Conservation (phyloP, 2,113 vertebrate species). For the Ascaphus truei region DNA sequence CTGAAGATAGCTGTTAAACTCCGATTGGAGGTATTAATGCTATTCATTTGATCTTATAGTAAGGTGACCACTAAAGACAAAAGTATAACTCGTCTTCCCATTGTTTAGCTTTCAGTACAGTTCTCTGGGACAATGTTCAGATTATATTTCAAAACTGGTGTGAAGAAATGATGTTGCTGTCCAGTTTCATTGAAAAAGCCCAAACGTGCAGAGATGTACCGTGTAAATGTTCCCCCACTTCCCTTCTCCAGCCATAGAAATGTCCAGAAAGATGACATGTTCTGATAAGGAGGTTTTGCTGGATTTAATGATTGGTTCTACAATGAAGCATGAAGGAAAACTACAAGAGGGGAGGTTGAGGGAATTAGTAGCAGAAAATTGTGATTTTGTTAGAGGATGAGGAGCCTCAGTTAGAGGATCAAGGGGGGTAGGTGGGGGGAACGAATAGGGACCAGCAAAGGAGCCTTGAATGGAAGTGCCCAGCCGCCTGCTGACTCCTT, state of each 20-base stretch:
- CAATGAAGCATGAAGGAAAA: background rate
- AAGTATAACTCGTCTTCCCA: no score
- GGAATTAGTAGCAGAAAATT: conserved; percentile 12
- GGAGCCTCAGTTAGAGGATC: background rate
- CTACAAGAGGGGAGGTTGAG: conserved; percentile 18
- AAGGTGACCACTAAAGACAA: no score
- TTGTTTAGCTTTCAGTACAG: no score
- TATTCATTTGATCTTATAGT: no score
- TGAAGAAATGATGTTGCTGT: no score
- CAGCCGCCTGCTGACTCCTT: background rate
- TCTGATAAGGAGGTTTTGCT: background rate
- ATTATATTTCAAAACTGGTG: no score
- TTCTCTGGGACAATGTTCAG: no score
- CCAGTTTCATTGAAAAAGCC: no score
- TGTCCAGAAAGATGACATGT: background rate
- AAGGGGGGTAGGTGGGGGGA: background rate
- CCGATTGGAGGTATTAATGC: no score
- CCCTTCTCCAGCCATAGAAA: background rate
- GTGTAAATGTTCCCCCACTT: no score
- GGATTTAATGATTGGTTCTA: background rate
- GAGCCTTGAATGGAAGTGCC: background rate
- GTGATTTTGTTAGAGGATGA: background rate
- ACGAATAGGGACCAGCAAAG: background rate
- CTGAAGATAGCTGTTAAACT: no score
- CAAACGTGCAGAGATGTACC: no score